Base-by-base conservation (phyloP, 2,888 invertebrate species). In the Cryptocephalus moraei region DNA sequence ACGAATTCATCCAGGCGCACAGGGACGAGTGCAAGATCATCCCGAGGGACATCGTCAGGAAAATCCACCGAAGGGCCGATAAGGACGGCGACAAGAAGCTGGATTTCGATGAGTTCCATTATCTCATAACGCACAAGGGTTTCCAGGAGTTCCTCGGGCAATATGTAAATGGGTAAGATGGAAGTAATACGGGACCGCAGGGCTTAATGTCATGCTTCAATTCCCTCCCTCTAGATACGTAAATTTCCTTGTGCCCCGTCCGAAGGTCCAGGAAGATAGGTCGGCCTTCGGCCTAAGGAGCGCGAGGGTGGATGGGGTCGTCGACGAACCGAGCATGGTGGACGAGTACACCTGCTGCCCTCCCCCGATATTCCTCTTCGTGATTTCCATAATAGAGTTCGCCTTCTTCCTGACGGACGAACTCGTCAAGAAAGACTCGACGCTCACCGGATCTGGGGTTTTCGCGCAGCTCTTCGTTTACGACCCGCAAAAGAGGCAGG, bases 361-460 rank as follows among this genome's bases (percentile, higher is more conserved):
- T 11, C 96, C 96, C 0, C 84, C 89, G 1, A 62, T 97, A 45
- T 89, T 91, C 64, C 92, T 96, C 86, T 79, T 93, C 52, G 71
- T 90, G 49, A 84, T 95, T 61, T 91, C 91, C 8, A 60, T 93
- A 51, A 73, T 91, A 56, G 92, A 95, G 77, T 91, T 93, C 56
- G 74, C 80, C 9, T 74, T 84, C 60, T 86, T 80, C 66, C 73
- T 61, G 9, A 52, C 61, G n/a, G 65, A 67, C 33, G 53, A 56
- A 45, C 43, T 54, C 11, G 45, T 48, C 11, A 47, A 53, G 40
- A 47, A 52, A n/a, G 56, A 56, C 45, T 57, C 60, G 59, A 73
- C 72, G 9, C 14, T 12, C 33, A 32, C 6, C 9, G 31, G 22
- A 9, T 31, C 14, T 9, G 55, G 58, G 9, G 14, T 50, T 8